phyloP scores from a whole-genome alignment of 2,113 vertebrate species.

The Caretta caretta region DNA sequence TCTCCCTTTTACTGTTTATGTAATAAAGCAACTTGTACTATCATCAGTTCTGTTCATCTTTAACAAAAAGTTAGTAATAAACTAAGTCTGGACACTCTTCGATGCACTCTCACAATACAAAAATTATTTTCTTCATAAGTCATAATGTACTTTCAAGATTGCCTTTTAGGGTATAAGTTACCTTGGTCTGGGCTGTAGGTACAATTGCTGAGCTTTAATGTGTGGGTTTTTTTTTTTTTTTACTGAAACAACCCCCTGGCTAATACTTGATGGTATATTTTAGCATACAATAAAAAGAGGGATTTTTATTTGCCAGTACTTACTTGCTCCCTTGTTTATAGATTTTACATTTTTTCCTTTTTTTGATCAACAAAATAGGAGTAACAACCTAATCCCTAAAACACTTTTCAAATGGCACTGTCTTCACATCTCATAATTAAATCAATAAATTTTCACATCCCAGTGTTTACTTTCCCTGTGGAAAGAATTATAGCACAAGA shows the following conservation, averaged over 20 bases:
- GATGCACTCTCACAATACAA: background rate
- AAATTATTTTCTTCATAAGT: conserved; percentile 32
- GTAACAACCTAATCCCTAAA: conserved; percentile 38
- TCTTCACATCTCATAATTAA: conserved; percentile 47
- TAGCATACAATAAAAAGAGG: conserved; percentile 28
- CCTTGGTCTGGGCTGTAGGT: conserved; percentile 8
- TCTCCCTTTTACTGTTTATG: background rate
- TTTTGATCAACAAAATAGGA: conserved; percentile 46
- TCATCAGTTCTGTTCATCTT: background rate
- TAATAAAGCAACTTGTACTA: background rate
- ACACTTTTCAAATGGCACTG: conserved; percentile 43
- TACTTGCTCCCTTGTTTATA: conserved; percentile 58
- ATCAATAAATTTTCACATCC: conserved; percentile 58
- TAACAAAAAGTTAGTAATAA: background rate
- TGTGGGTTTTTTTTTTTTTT: background rate
- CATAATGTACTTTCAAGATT: background rate
- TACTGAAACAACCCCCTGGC: conserved; percentile 10
- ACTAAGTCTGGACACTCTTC: background rate
- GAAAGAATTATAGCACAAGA: conserved; percentile 55
- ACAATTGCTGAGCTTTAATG: background rate
- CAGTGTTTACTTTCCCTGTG: conserved; percentile 52
- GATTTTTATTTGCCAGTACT: conserved; percentile 53
- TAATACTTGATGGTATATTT: conserved; percentile 31
- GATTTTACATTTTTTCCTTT: conserved; percentile 5
- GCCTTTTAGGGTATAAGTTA: conserved; percentile 9